A percentile compares a stretch with the other conserved stretches of the same genome.
Conservation (phyloP, 2,888 invertebrate species). For the Aleiodes testaceus region DNA sequence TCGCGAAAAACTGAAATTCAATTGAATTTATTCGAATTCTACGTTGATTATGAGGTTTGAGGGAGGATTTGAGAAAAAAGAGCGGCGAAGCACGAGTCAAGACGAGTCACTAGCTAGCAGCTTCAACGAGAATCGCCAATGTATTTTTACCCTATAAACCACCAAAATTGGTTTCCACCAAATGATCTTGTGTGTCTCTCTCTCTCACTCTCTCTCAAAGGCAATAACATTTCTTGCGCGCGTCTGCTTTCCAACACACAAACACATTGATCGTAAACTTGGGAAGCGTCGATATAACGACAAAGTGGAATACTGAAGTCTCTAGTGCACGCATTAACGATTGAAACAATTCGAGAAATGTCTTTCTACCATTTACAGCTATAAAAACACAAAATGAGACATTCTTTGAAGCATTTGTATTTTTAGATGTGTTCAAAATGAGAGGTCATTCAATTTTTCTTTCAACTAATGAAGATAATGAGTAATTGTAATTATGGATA, state of each 20-base stretch:
- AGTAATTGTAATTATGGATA: too few species aligned
- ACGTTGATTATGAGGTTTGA: too few species aligned
- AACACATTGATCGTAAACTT: constrained; percentile 40
- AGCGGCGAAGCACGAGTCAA: too few species aligned
- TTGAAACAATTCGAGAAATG: constrained; percentile 27
- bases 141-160: neutral
- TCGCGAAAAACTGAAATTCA: too few species aligned
- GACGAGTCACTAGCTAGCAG: too few species aligned
- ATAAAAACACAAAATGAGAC: constrained; percentile 1
- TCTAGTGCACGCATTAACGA: constrained; percentile 15
- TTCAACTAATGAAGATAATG: too few species aligned
- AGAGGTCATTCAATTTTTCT: too few species aligned
- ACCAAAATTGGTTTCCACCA: constrained; percentile 39
- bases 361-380: constrained; percentile 3
- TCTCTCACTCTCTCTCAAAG: neutral
- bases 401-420: neutral
- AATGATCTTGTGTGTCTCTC: constrained; percentile 33
- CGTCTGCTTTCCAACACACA: constrained; percentile 11
- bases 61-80: too few species aligned
- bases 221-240: constrained; percentile 39
- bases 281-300: constrained; percentile 35
- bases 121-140: neutral
- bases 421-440: too few species aligned
- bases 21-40: too few species aligned
- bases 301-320: constrained; percentile 6